phyloP scores from a whole-genome alignment of 2,797 vertebrate species.

The Spea hammondii region DNA sequence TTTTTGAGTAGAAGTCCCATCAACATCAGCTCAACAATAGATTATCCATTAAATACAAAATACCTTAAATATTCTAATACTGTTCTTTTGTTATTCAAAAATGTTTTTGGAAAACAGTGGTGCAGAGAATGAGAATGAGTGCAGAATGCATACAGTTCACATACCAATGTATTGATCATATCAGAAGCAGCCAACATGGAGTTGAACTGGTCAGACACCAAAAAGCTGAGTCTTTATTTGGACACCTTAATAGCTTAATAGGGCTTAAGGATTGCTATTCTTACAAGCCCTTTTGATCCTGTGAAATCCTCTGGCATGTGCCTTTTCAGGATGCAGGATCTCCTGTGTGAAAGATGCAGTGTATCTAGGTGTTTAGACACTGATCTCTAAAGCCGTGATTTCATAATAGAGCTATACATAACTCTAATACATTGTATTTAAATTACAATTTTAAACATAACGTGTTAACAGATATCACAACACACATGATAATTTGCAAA shows the following conservation, averaged over 20 bases:
- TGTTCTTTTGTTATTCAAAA: too few species aligned
- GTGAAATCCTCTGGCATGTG: conserved; percentile 53
- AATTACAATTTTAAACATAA: too few species aligned
- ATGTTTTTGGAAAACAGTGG: too few species aligned
- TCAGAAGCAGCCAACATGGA: neutral
- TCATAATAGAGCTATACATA: neutral
- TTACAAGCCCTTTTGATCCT: conserved; percentile 56
- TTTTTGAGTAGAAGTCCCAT: too few species aligned
- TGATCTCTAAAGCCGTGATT: neutral
- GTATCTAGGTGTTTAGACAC: neutral
- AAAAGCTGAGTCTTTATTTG: conserved; percentile 61
- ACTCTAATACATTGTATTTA: neutral
- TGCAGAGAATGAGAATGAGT: too few species aligned
- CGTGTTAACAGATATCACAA: too few species aligned
- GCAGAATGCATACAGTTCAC: too few species aligned
- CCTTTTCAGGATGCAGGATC: conserved; percentile 53
- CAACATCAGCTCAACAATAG: too few species aligned
- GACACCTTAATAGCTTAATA: conserved; percentile 61
- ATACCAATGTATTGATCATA: too few species aligned
- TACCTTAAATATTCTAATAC: too few species aligned
- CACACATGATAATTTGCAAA: too few species aligned
- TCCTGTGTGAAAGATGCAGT: conserved; percentile 1
- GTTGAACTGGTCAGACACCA: conserved; percentile 55
- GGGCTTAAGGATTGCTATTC: conserved; percentile 63
- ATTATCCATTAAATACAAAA: too few species aligned